phyloP scores from a whole-genome alignment of 2,797 vertebrate species.

The Amblyraja radiata region DNA sequence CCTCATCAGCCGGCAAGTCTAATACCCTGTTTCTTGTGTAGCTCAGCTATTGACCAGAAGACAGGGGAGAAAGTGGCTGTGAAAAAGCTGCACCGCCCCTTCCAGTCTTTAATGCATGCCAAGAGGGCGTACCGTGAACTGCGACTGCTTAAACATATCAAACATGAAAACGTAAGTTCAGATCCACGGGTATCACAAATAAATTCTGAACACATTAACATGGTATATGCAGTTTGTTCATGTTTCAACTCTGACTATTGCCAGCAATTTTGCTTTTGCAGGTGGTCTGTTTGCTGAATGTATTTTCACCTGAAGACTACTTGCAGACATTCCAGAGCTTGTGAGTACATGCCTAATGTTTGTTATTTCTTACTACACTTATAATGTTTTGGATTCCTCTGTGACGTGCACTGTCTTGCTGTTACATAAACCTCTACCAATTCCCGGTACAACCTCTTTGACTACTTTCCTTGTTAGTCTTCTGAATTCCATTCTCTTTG shows the following conservation, averaged over 20 bases:
- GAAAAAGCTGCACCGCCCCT: constrained; percentile 72
- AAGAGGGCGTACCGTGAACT: constrained; percentile 71
- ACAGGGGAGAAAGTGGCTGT: constrained; percentile 69
- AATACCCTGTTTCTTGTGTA: constrained; percentile 41
- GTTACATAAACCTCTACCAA: constrained; percentile 35
- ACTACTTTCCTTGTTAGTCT: neutral
- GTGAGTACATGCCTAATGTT: constrained; percentile 54
- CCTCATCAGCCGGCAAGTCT: neutral
- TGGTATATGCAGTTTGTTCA: neutral
- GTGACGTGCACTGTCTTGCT: constrained; percentile 48
- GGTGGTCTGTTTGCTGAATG: constrained; percentile 70
- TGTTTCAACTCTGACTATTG: neutral
- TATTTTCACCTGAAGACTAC: constrained; percentile 67
- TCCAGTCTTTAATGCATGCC: constrained; percentile 67
- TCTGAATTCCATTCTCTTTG: neutral
- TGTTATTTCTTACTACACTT: neutral
- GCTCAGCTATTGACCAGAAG: constrained; percentile 61
- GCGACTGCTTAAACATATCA: constrained; percentile 66
- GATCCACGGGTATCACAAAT: neutral
- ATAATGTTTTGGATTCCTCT: constrained; percentile 47
- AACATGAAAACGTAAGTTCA: constrained; percentile 66
- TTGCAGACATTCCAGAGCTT: constrained; percentile 73
- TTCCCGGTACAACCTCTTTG: neutral
- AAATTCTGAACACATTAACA: neutral
- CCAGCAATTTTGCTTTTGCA: constrained; percentile 43